Conservation (phyloP, 53 echinoderm and acorn worm species). For the Henricia sp. region DNA sequence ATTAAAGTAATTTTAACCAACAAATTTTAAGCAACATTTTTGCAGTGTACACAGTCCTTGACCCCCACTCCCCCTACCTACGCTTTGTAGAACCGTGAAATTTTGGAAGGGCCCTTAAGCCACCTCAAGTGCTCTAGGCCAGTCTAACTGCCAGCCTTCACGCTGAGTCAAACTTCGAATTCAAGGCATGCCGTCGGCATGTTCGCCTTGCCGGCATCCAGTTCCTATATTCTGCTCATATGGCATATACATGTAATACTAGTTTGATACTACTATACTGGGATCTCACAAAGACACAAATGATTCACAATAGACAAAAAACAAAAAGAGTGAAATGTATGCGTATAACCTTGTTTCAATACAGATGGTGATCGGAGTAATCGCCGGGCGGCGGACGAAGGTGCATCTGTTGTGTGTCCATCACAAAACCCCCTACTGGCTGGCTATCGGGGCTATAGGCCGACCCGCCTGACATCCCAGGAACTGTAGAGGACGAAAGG, state of each 20-base stretch:
- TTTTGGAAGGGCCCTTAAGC: too few species aligned
- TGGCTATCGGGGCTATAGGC: conserved; percentile 95
- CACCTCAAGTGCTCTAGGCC: too few species aligned
- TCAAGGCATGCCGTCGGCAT: neutral
- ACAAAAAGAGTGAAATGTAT: neutral
- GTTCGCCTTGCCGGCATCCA: neutral
- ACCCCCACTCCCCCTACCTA: too few species aligned
- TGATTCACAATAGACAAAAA: neutral
- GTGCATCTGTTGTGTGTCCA: conserved; percentile 74
- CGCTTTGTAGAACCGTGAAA: too few species aligned
- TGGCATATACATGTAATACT: neutral
- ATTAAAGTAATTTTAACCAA: too few species aligned
- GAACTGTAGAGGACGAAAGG: conserved; percentile 72
- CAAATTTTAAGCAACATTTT: too few species aligned
- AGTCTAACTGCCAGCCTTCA: too few species aligned
- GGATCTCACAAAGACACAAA: neutral
- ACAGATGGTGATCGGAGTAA: conserved; percentile 61
- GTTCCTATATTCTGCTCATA: neutral
- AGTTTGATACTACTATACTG: too few species aligned
- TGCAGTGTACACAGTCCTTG: too few species aligned
- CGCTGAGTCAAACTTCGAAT: too few species aligned
- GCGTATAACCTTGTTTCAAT: conserved; percentile 49
- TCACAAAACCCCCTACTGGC: conserved; percentile 96
- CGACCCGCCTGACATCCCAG: conserved; percentile 92
- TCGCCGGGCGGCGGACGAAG: conserved; percentile 49